Percentiles rank a stretch among this genome's conserved stretches.
phyloP scores from a whole-genome alignment of 37 sponge, comb jelly and placozoan species.

The Dysidea cf. avara region DNA sequence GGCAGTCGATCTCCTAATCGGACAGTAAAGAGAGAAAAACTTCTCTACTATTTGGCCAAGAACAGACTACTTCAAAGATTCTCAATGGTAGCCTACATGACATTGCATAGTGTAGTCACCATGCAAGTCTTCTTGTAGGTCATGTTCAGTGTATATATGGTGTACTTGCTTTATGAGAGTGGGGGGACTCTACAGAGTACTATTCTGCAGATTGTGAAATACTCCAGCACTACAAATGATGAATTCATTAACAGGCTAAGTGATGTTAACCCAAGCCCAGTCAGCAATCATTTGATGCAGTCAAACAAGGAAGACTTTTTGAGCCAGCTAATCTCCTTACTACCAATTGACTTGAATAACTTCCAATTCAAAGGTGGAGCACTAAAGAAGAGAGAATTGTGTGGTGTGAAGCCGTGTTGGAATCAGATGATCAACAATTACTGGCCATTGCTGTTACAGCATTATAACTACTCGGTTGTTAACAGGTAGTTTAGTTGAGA shows the following conservation, averaged over 20 bases:
- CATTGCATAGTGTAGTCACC: no score
- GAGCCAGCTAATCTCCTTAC: not conserved
- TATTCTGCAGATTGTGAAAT: not conserved
- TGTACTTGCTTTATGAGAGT: not conserved
- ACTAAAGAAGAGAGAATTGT: conserved; percentile 23
- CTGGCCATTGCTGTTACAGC: conserved; percentile 64
- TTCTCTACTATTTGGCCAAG: conserved; percentile 69
- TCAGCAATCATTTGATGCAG: not conserved
- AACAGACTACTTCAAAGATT: conserved; percentile 54
- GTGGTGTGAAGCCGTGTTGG: conserved; percentile 69
- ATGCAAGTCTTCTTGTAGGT: not conserved
- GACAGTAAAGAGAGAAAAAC: conserved; percentile 53
- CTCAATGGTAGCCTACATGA: conserved; percentile 54
- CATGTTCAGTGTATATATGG: not conserved
- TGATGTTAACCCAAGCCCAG: not conserved
- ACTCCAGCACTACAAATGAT: not conserved
- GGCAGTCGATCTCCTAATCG: conserved; percentile 1
- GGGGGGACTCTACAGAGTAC: not conserved
- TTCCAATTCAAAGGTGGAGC: not conserved
- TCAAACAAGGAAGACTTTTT: not conserved
- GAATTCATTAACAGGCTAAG: not conserved
- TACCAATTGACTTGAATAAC: not conserved
- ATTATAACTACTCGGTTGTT: conserved; percentile 18
- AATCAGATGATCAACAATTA: conserved; percentile 71
- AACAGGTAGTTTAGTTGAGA: conserved; percentile 24